Conservation (phyloP, 2,888 invertebrate genomes). For the Drosophila percnosoma region DNA sequence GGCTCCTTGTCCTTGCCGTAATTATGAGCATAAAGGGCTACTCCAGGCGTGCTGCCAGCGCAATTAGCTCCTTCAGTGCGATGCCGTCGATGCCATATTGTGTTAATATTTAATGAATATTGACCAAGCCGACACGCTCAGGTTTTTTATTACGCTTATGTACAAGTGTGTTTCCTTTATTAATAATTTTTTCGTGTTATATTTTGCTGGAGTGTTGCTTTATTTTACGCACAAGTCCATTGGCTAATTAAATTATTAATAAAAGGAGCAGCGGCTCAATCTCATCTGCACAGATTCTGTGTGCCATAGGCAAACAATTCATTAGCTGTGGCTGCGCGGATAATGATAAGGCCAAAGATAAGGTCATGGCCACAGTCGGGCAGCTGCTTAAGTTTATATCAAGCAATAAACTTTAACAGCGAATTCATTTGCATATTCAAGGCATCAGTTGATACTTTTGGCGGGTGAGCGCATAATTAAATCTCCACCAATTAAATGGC, state of each 20-base stretch:
- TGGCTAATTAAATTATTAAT: constrained; percentile 23
- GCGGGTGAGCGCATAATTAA: constrained; percentile 66
- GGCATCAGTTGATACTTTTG: constrained; percentile 36
- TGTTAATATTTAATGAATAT: constrained; percentile 63
- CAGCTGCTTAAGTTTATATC: constrained; percentile 53
- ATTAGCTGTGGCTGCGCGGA: constrained; percentile 39
- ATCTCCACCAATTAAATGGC: constrained; percentile 69
- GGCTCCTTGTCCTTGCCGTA: constrained; percentile 50
- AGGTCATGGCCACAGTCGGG: constrained; percentile 29
- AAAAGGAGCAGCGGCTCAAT: constrained; percentile 17
- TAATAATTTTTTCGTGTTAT: constrained; percentile 9
- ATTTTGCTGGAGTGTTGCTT: constrained; percentile 11
- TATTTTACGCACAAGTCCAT: constrained; percentile 12
- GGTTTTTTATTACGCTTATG: constrained; percentile 56
- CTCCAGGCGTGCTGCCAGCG: constrained; percentile 28
- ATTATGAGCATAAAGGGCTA: constrained; percentile 60
- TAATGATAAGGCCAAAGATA: constrained; percentile 27
- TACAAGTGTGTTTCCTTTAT: constrained; percentile 28
- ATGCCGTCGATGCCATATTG: constrained; percentile 35
- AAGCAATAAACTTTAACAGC: constrained; percentile 61
- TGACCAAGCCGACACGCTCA: constrained; percentile 30
- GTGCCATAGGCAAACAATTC: constrained; percentile 40
- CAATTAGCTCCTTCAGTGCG: constrained; percentile 28
- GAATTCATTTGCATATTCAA: constrained; percentile 64
- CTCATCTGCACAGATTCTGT: constrained; percentile 18